Percentiles rank a stretch among this genome's conserved stretches.
phyloP scores from a whole-genome alignment of 2,113 vertebrate genomes.

The Lepisosteus oculatus region DNA sequence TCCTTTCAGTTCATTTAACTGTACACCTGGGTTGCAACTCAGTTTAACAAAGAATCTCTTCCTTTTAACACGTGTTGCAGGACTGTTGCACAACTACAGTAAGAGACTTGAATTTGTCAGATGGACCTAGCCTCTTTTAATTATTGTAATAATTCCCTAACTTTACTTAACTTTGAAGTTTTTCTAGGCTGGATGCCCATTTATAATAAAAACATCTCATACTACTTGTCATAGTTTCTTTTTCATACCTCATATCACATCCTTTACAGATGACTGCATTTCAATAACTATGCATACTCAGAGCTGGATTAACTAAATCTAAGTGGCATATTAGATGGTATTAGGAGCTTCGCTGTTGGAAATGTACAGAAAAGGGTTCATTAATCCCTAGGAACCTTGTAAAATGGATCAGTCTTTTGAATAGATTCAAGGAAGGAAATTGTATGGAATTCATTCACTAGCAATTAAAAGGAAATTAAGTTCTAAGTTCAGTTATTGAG shows the following conservation, averaged over 20 bases:
- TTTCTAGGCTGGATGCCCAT: neutral
- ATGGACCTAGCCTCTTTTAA: neutral
- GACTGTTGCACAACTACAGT: too few relatives aligned
- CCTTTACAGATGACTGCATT: neutral
- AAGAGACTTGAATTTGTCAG: neutral
- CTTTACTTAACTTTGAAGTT: neutral
- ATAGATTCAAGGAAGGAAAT: too few relatives aligned
- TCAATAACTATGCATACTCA: slow-evolving; percentile 1
- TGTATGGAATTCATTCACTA: too few relatives aligned
- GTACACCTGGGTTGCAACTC: too few relatives aligned
- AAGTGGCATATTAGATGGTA: neutral
- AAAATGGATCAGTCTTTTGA: neutral
- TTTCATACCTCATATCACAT: neutral
- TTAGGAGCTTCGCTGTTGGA: neutral
- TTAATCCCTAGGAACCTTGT: neutral
- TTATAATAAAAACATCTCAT: neutral
- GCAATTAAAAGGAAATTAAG: too few relatives aligned
- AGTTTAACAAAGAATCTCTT: too few relatives aligned
- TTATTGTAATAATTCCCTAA: neutral
- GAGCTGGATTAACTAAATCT: neutral
- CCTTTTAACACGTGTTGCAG: too few relatives aligned
- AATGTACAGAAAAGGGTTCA: neutral
- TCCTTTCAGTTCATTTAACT: too few relatives aligned
- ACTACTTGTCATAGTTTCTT: neutral
- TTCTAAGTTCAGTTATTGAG: too few relatives aligned